phyloP scores from a whole-genome alignment of 23 tunicate genomes.

The Halocynthia roretzi region DNA sequence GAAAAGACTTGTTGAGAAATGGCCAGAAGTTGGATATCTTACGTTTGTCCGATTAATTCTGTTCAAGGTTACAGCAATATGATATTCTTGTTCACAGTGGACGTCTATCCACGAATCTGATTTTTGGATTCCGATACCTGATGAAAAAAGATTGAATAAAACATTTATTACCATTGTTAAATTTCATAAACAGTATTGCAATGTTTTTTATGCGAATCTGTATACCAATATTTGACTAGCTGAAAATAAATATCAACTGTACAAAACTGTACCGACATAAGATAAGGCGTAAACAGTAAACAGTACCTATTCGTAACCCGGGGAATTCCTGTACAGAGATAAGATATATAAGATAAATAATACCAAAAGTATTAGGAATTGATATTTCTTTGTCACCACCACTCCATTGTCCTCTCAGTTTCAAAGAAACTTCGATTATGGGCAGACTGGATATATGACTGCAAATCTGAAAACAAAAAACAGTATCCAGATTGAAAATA shows the following conservation, averaged over 20 bases:
- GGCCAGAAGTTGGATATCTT: neutral
- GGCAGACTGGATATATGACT: conserved; percentile 41
- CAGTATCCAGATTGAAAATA: too few species aligned
- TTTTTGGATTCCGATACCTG: conserved; percentile 26
- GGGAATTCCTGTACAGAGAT: neutral
- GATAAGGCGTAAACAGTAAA: neutral
- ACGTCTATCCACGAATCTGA: conserved; percentile 40
- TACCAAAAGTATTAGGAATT: conserved; percentile 36
- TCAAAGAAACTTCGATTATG: conserved; percentile 29
- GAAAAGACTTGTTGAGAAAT: too few species aligned
- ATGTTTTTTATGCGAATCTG: too few species aligned
- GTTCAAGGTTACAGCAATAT: conserved; percentile 15
- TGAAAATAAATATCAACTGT: too few species aligned
- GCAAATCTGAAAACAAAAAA: conserved; percentile 50
- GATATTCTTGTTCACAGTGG: conserved; percentile 74
- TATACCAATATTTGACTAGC: too few species aligned
- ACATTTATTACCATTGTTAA: too few species aligned
- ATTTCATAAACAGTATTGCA: too few species aligned
- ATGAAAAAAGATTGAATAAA: neutral
- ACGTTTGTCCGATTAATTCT: conserved; percentile 8
- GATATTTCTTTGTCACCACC: conserved; percentile 15
- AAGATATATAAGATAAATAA: neutral
- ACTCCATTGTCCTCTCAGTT: conserved; percentile 65
- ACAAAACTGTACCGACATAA: neutral
- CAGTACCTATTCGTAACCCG: neutral